phyloP scores from a whole-genome alignment of 2,797 vertebrate species.

The Echiichthys vipera region DNA sequence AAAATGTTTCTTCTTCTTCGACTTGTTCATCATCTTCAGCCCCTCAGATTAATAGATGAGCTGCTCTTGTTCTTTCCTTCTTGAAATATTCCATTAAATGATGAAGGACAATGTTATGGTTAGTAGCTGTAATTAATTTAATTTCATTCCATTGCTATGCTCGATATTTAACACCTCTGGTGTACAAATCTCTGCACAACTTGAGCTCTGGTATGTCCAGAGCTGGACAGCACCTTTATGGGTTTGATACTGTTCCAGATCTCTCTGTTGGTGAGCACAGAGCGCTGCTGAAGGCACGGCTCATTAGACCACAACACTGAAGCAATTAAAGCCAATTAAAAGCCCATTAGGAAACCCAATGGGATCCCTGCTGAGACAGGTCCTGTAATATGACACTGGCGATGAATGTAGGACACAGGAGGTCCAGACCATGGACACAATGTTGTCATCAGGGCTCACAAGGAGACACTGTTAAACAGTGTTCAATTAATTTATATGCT shows the following conservation, averaged over 20 bases:
- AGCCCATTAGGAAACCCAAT: constrained; percentile 42
- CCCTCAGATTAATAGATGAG: neutral
- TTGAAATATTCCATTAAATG: neutral
- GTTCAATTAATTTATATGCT: constrained; percentile 11
- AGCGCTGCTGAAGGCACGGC: constrained; percentile 24
- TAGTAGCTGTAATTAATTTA: constrained; percentile 7
- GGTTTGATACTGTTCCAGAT: constrained; percentile 41
- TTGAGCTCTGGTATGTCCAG: constrained; percentile 24
- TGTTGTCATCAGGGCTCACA: constrained; percentile 23
- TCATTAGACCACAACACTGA: constrained; percentile 55
- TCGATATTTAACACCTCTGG: constrained; percentile 24
- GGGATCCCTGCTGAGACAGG: constrained; percentile 46
- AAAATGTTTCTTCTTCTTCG: neutral
- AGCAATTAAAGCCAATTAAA: constrained; percentile 70
- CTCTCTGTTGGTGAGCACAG: constrained; percentile 25
- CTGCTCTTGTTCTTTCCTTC: neutral
- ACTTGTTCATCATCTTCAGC: neutral
- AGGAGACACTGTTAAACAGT: constrained; percentile 20
- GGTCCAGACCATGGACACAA: constrained; percentile 19
- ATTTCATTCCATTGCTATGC: constrained; percentile 3
- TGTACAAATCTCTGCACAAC: constrained; percentile 25
- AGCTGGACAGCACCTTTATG: constrained; percentile 24
- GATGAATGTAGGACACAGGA: constrained; percentile 30
- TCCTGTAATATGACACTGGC: constrained; percentile 43
- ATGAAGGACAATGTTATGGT: neutral